Percentiles rank a stretch among this genome's conserved stretches.
These are phyloP conservation scores for Beroe ovata DNA, from an alignment of 37 sponge, comb jelly and placozoan species.

Conservation along the genomic window DNA sequence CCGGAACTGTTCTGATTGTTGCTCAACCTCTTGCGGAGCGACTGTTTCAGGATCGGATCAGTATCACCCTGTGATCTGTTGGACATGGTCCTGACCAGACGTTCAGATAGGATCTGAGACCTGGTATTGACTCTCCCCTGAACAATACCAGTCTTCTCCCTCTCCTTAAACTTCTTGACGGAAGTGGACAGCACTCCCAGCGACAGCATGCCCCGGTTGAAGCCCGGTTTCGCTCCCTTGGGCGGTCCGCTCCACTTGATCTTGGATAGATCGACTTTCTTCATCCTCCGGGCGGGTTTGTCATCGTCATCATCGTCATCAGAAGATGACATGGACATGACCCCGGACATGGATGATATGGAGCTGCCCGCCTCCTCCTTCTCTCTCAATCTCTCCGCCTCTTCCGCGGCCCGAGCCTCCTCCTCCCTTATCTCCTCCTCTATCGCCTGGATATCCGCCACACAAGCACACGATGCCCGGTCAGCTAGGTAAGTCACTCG, in stretches of 20 bases:
- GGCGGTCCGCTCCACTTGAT: constrained; percentile 41
- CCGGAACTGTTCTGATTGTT: neutral
- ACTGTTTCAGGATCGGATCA: neutral
- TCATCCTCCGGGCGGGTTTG: neutral
- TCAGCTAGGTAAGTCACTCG: neutral
- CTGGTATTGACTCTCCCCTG: constrained; percentile 24
- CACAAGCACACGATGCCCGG: constrained; percentile 13
- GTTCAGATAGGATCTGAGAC: constrained; percentile 25
- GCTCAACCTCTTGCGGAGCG: constrained; percentile 5
- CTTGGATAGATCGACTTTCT: constrained; percentile 42
- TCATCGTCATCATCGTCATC: neutral
- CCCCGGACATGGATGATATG: neutral
- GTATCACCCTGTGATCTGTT: neutral
- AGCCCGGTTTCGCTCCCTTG: constrained; percentile 31
- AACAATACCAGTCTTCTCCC: constrained; percentile 25
- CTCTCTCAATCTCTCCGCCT: constrained; percentile 1
- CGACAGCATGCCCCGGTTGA: constrained; percentile 15
- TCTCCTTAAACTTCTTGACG: constrained; percentile 50
- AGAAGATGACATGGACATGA: constrained; percentile 19
- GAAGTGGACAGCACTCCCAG: constrained; percentile 29
- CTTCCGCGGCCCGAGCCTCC: constrained; percentile 26
- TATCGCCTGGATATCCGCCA: neutral
- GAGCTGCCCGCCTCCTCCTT: constrained; percentile 1
- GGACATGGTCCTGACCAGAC: constrained; percentile 22
- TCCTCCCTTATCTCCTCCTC: constrained; percentile 12